Conservation (phyloP, 2,888 invertebrate species). For the Leucophenga maculata region DNA sequence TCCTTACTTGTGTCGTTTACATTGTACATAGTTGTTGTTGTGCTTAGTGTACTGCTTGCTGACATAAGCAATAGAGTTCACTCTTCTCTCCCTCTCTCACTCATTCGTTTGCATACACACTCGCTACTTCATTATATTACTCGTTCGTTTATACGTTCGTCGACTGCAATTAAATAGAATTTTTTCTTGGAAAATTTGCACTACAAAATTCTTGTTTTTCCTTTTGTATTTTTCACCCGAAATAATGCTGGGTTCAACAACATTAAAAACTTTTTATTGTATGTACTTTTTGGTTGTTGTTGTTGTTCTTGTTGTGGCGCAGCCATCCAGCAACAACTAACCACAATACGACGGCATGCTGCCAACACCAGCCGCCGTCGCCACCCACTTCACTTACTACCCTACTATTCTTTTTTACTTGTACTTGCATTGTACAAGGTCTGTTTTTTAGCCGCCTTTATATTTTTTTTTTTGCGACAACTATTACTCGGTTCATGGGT, state of each 20-base stretch:
- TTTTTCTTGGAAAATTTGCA: slow-evolving; percentile 7
- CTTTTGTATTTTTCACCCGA: not conserved
- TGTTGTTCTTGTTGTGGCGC: too few species aligned
- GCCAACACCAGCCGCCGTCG: not conserved
- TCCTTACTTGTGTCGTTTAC: not conserved
- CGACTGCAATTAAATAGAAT: slow-evolving; percentile 4
- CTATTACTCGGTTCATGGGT: slow-evolving; percentile 22
- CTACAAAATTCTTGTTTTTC: not conserved
- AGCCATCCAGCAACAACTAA: not conserved
- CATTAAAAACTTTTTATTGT: slow-evolving; percentile 1
- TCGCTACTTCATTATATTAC: not conserved
- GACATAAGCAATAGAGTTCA: not conserved
- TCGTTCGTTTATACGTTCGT: not conserved
- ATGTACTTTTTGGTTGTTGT: too few species aligned
- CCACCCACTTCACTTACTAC: slow-evolving; percentile 7
- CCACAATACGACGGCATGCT: too few species aligned
- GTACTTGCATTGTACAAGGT: too few species aligned
- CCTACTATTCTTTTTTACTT: slow-evolving; percentile 7
- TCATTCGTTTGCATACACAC: not conserved
- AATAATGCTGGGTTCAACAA: slow-evolving; percentile 2
- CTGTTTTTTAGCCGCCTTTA: slow-evolving; percentile 18
- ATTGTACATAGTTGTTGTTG: not conserved
- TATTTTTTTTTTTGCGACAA: slow-evolving; percentile 1
- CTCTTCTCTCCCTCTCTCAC: too few species aligned
- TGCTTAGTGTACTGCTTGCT: not conserved